Evolutionary conservation across 1,140 invertebrate genomes (phyloP).

Genomic region (Pararge aegeria): DNA sequence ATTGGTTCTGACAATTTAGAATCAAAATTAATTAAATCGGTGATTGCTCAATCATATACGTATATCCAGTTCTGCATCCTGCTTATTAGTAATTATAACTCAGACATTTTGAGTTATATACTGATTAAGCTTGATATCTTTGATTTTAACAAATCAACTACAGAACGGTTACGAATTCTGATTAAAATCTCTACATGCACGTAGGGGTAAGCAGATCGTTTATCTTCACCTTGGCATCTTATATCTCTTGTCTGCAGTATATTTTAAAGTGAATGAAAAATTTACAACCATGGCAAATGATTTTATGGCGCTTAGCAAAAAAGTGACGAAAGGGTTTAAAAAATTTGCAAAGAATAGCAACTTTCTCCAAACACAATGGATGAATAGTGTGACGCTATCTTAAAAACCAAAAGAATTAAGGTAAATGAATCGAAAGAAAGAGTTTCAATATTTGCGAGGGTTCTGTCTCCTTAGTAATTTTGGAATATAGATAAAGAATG

Average conservation of each 20-base stretch:
- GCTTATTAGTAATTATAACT: neutral
- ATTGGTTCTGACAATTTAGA: conserved; percentile 19
- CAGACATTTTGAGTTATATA: neutral
- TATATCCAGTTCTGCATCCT: conserved; percentile 9
- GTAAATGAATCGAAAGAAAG: conserved; percentile 19
- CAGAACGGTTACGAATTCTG: neutral
- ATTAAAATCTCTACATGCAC: conserved; percentile 5
- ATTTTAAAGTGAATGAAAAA: conserved; percentile 6
- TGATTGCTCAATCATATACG: conserved; percentile 19
- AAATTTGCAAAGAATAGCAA: conserved; percentile 47
- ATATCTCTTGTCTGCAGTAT: conserved; percentile 7
- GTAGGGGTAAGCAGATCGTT: conserved; percentile 3
- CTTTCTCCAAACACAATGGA: conserved; percentile 63
- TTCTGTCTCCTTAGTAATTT: conserved; percentile 1
- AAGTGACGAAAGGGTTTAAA: conserved; percentile 59
- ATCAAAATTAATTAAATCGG: conserved; percentile 24
- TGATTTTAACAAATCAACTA: neutral
- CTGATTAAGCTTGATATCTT: neutral
- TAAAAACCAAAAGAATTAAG: conserved; percentile 32
- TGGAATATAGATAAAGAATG: too few species aligned
- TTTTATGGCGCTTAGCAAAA: conserved; percentile 35
- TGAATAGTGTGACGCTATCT: conserved; percentile 12
- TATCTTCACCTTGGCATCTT: neutral
- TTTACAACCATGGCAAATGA: conserved; percentile 17
- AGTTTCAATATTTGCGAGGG: conserved; percentile 2